Evolutionary conservation across 2,797 vertebrate genomes (phyloP).

Genomic region (Notamacropus eugenii): DNA sequence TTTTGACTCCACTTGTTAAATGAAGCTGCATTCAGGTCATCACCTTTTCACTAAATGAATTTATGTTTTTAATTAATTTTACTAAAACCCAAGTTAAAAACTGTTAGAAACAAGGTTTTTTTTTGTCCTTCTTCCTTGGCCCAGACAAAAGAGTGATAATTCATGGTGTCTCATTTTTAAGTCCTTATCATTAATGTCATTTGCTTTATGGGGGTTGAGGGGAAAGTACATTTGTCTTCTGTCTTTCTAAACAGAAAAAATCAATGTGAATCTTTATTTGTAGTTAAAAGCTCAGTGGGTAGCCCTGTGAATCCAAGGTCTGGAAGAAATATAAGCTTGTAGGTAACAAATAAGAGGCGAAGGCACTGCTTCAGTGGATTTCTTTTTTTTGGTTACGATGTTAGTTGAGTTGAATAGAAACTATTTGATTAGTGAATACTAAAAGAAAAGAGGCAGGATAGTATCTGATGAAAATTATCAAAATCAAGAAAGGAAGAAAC

Average conservation of each 20-base stretch:
- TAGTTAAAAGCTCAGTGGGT: neutral
- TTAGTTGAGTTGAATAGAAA: constrained; percentile 22
- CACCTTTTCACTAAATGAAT: constrained; percentile 41
- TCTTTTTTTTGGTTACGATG: neutral
- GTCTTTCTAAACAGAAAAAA: constrained; percentile 31
- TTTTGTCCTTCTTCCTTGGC: neutral
- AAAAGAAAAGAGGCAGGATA: constrained; percentile 1
- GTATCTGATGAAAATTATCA: neutral
- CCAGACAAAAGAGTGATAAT: constrained; percentile 18
- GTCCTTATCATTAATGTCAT: constrained; percentile 6
- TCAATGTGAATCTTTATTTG: neutral
- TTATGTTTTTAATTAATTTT: constrained; percentile 47
- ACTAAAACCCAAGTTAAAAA: constrained; percentile 19
- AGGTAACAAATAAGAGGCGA: neutral
- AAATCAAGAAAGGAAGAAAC: neutral
- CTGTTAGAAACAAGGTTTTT: constrained; percentile 55
- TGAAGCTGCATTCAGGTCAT: neutral
- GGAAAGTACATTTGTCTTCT: neutral
- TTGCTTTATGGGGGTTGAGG: constrained; percentile 10
- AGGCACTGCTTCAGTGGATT: neutral
- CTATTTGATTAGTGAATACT: neutral
- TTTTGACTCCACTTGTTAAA: neutral
- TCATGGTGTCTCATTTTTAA: constrained; percentile 29
- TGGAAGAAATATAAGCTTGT: neutral
- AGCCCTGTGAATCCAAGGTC: neutral